Evolutionary conservation across 2,113 vertebrate species (phyloP).

Genomic region (Marmota monax): DNA sequence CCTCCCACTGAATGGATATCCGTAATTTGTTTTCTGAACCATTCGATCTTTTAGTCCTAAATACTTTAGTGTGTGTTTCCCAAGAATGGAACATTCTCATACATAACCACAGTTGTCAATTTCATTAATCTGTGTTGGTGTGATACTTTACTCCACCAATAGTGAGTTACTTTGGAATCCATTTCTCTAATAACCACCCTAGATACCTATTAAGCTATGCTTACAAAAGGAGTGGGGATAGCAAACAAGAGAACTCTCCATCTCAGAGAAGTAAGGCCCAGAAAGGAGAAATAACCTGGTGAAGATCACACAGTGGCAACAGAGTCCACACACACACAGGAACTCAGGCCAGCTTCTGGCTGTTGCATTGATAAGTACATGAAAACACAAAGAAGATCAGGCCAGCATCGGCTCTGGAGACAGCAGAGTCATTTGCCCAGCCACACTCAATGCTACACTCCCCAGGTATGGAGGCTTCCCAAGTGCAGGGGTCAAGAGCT

Average conservation of each 20-base stretch:
- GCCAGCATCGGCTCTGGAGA: background rate
- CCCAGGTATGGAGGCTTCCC: background rate
- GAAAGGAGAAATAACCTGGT: background rate
- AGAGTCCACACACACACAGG: too few species aligned
- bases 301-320: background rate
- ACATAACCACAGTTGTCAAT: background rate
- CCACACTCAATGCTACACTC: background rate
- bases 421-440: background rate
- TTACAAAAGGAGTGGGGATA: background rate
- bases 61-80: background rate
- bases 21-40: background rate
- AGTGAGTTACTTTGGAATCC: background rate
- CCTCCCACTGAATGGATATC: background rate
- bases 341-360: background rate
- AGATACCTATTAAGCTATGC: background rate
- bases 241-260: background rate
- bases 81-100: background rate
- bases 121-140: background rate
- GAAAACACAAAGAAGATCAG: background rate
- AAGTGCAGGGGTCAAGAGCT: background rate
- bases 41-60: background rate
- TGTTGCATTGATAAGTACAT: background rate
- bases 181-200: background rate
- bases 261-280: background rate
- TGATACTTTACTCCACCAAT: background rate